Evolutionary conservation across 2,888 invertebrate species (phyloP).

Genomic region (Cybosia mesomella): DNA sequence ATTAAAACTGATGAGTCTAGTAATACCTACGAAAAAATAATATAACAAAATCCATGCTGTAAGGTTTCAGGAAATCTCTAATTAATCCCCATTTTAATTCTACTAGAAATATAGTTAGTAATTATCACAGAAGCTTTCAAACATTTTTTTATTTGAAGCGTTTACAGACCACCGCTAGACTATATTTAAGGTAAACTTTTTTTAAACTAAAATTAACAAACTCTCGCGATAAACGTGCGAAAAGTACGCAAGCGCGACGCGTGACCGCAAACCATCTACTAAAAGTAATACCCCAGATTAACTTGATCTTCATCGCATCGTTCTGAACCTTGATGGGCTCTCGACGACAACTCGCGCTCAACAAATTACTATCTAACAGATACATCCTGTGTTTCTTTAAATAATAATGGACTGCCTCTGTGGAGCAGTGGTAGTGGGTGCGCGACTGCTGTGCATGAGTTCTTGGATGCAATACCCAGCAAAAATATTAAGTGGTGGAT

Average conservation of each 20-base stretch:
- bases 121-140: neutral
- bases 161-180: neutral
- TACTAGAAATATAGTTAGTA: neutral
- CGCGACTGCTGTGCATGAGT: neutral
- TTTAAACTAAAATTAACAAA: neutral
- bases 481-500: too few relatives aligned
- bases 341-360: constrained; percentile 21
- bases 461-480: neutral
- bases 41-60: too few relatives aligned
- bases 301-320: constrained; percentile 19
- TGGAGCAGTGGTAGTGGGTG: neutral
- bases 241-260: constrained; percentile 25
- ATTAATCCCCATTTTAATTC: neutral
- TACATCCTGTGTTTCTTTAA: constrained; percentile 35
- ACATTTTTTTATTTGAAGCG: neutral
- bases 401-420: neutral
- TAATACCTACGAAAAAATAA: too few relatives aligned
- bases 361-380: constrained; percentile 29
- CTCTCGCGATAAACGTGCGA: constrained; percentile 6
- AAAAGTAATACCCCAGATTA: neutral
- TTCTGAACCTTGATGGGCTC: constrained; percentile 14
- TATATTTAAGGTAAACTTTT: neutral
- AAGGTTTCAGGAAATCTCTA: neutral
- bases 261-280: constrained; percentile 21
- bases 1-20: too few relatives aligned